Base-by-base conservation (phyloP, 2,888 invertebrate species). In the Boloria euphrosyne region DNA sequence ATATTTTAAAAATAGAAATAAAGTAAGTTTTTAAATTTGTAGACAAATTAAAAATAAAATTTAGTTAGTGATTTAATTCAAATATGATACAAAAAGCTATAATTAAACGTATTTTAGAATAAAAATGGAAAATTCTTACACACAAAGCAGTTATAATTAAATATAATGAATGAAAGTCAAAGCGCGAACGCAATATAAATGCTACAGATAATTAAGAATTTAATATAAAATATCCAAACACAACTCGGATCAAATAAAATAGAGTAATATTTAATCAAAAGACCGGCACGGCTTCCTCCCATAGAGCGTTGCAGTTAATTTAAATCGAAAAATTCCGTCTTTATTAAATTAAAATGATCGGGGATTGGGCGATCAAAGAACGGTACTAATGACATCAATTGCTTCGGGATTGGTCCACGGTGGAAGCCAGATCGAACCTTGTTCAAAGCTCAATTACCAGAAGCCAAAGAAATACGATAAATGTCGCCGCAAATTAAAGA, bases 401-500 rank as follows among this genome's bases (percentile, higher is more conserved):
- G 85, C 73, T 80, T 77, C 73, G 77, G 82, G 87, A 89, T 90
- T 89, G 88, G 86, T 81, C 81, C 81, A 76, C 78, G 76, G 73
- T 66, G 68, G 87, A 89, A 88, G 84, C 88, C 87, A 65, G 75
- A 80, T 74, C 77, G 73, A 73, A 75, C 77, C 78, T 62, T 69
- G 69, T 70, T 78, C 77, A 76, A 38, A 38, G 79, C 79, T 84
- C 88, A 90, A 90, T 90, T 89, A 89, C 78, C 70, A 75, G 89
- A 90, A 89, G 86, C 90, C 90, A 75, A 65, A 77, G 78, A 82
- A 89, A 88, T 77, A 83, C 83, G 81, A 83, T 84, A 82, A 87
- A 85, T 85, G 86, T 84, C 85, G 79, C 79, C 79, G 82, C 86
- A 90, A 90, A 91, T 90, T 89, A 89, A 90, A 89, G 85, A 89